Base-by-base conservation (phyloP, 1,140 invertebrate genomes). In the Trigoniulus corallinus region DNA sequence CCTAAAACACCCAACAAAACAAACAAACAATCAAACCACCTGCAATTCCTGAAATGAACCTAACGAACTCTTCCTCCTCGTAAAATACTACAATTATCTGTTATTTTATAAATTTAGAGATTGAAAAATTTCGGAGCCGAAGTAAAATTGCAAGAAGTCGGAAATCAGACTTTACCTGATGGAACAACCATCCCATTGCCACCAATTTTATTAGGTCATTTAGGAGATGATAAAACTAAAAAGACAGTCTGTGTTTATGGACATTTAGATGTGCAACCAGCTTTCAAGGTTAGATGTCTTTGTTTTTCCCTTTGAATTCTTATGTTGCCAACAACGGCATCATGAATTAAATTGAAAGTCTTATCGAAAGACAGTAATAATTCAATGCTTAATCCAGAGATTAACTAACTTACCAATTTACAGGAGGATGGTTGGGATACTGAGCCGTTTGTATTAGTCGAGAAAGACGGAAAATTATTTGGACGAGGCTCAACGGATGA, bases 241-340 rank as follows among this genome's bases (percentile, higher is more conserved):
- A 84, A 91, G 59, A 98, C 93, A 18, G 75, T 98, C 41, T 77
- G 88, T 47, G 74, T 98, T 45, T 98, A 98, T 71, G 95, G 94
- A 0, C 95, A 98, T 72, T 77, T 98, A 59, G 95, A 98, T 75
- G 94, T 98, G 1, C 94, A 97, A 66, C 93, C 94, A 41, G 94
- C 94, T 7, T 60, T 79, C 3, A 79, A 79, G 61, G 70, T 72
- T 34, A 34, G n/a, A n/a, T n/a, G n/a, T 41, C 39, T 26, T 29
- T 21, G 2, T 1, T n/a, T n/a, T n/a, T n/a, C n/a, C n/a, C n/a
- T n/a, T n/a, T n/a, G n/a, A n/a, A n/a, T n/a, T n/a, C n/a, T n/a
- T n/a, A n/a, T n/a, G n/a, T n/a, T n/a, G n/a, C n/a, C n/a, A n/a
- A n/a, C n/a, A n/a, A n/a, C n/a, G n/a, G n/a, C n/a, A n/a, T n/a